These are phyloP conservation scores for Spodoptera picta DNA, from an alignment of 2,888 invertebrate genomes.

Conservation along the genomic window DNA sequence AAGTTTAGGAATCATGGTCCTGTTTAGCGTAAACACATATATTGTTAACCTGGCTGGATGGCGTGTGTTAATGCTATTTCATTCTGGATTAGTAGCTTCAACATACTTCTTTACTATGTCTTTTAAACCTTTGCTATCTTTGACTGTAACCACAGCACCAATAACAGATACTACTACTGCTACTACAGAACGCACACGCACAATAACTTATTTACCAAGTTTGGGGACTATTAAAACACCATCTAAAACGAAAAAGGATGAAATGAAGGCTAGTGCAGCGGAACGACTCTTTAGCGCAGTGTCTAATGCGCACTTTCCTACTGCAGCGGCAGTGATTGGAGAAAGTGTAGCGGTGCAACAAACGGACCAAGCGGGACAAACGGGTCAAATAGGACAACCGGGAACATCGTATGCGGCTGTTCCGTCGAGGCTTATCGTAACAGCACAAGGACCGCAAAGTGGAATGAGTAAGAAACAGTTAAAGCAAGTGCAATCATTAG, in stretches of 20 bases:
- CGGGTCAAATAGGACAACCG: constrained; percentile 68
- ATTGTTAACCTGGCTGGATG: constrained; percentile 75
- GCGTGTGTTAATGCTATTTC: constrained; percentile 75
- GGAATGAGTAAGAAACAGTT: constrained; percentile 74
- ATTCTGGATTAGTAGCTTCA: constrained; percentile 75
- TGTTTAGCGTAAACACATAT: constrained; percentile 75
- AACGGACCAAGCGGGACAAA: constrained; percentile 62
- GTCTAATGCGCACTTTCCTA: constrained; percentile 76
- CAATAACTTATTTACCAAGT: constrained; percentile 81
- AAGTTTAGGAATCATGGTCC: constrained; percentile 76
- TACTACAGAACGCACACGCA: constrained; percentile 69
- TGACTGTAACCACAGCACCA: constrained; percentile 72
- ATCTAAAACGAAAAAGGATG: constrained; percentile 59
- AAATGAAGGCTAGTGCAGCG: constrained; percentile 60
- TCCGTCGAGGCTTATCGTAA: constrained; percentile 72
- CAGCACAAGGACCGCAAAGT: constrained; percentile 70
- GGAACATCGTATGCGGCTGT: constrained; percentile 63
- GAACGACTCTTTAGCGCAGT: constrained; percentile 65
- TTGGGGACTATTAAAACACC: constrained; percentile 61
- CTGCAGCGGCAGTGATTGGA: constrained; percentile 76
- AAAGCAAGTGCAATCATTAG: constrained; percentile 77
- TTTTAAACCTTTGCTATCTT: constrained; percentile 75
- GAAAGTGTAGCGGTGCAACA: constrained; percentile 53
- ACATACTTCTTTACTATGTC: constrained; percentile 78
- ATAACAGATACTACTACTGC: constrained; percentile 34